Evolutionary conservation across 2,797 vertebrate genomes (phyloP).

Genomic region (Aplochiton taeniatus): DNA sequence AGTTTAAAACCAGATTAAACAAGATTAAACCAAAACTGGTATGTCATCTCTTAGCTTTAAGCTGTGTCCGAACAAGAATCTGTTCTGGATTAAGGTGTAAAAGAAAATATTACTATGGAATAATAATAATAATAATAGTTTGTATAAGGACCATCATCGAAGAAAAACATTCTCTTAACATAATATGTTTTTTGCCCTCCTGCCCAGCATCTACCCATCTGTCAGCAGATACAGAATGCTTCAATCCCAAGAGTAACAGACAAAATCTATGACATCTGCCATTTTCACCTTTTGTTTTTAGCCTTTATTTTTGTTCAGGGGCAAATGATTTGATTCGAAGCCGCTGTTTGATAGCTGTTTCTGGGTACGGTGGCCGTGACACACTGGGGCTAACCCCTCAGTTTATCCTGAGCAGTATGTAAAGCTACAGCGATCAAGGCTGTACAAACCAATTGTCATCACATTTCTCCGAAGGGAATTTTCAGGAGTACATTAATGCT

Average conservation of each 20-base stretch:
- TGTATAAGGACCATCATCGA: too few species aligned
- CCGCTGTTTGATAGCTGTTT: conserved; percentile 60
- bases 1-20: too few species aligned
- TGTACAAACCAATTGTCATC: conserved; percentile 86
- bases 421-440: conserved; percentile 82
- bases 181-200: neutral
- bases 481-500: conserved; percentile 81
- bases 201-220: neutral
- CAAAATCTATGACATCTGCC: conserved; percentile 46
- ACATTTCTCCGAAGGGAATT: conserved; percentile 79
- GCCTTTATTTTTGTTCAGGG: conserved; percentile 25
- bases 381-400: conserved; percentile 73
- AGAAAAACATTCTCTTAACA: neutral
- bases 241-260: conserved; percentile 42
- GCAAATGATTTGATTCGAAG: conserved; percentile 56
- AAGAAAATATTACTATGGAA: too few species aligned
- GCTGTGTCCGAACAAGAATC: too few species aligned
- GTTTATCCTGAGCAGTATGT: conserved; percentile 81
- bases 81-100: too few species aligned
- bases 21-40: too few species aligned
- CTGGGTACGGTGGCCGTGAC: conserved; percentile 64
- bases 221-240: conserved; percentile 17
- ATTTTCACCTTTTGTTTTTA: conserved; percentile 56
- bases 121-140: too few species aligned
- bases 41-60: too few species aligned